Evolutionary conservation across 2,113 vertebrate genomes (phyloP).

Genomic region (Ptilonorhynchus violaceus): DNA sequence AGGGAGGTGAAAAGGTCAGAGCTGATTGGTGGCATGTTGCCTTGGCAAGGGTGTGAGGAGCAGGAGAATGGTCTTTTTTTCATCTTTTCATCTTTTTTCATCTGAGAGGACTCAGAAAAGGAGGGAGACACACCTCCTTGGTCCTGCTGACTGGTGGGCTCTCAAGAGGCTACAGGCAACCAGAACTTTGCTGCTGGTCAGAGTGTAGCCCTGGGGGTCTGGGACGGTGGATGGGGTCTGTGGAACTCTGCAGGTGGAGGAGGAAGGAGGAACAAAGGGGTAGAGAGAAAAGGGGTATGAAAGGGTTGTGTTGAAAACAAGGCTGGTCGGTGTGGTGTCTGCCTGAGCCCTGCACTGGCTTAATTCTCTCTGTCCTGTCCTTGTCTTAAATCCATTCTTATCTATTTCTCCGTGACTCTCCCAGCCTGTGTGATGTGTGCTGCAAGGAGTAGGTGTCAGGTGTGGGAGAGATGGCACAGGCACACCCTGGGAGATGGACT

Average conservation of each 20-base stretch:
- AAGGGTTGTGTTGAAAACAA: not conserved
- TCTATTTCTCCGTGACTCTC: fast-evolving
- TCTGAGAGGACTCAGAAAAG: not conserved
- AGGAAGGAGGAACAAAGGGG: not conserved
- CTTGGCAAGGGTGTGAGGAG: not conserved
- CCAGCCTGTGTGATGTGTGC: not conserved
- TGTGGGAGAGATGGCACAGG: not conserved
- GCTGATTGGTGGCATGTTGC: fast-evolving
- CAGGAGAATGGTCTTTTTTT: not conserved
- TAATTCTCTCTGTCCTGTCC: not conserved
- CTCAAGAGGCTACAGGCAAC: not conserved
- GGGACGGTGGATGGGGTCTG: not conserved
- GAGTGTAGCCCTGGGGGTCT: not conserved
- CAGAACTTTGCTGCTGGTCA: not conserved
- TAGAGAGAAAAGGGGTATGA: not conserved
- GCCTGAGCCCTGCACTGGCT: not conserved
- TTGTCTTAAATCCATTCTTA: not conserved
- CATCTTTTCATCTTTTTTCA: not conserved
- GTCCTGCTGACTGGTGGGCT: not conserved
- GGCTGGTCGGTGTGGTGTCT: no score
- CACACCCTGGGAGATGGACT: not conserved
- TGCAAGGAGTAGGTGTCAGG: not conserved
- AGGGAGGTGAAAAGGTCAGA: not conserved
- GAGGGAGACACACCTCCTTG: not conserved
- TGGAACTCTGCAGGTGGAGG: not conserved